Conservation (phyloP, 2,797 vertebrate genomes). For the Ceryle rudis region DNA sequence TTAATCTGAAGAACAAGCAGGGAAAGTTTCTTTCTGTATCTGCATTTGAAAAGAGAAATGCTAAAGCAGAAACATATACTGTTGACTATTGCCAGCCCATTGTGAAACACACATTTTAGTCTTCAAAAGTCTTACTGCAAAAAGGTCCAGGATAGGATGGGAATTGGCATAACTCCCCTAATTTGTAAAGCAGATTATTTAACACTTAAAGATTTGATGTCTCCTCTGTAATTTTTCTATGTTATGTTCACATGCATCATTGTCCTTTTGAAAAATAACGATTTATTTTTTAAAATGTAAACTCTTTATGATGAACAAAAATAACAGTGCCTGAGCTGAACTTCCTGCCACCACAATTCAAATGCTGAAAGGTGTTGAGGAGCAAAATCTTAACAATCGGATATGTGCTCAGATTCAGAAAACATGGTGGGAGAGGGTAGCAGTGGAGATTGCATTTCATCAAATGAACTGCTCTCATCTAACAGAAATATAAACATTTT, state of each 20-base stretch:
- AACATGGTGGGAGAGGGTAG: slow-evolving; percentile 10
- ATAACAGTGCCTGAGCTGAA: slow-evolving; percentile 20
- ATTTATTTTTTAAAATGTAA: slow-evolving; percentile 68
- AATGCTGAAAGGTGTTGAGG: background rate
- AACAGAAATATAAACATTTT: background rate
- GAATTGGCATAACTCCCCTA: background rate
- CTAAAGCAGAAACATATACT: background rate
- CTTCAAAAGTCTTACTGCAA: background rate
- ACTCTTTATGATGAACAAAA: slow-evolving; percentile 27
- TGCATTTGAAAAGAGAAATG: background rate
- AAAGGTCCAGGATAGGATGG: background rate
- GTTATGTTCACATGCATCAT: slow-evolving; percentile 57
- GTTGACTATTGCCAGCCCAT: background rate
- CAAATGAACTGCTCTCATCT: slow-evolving; percentile 25
- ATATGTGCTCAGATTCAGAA: slow-evolving; percentile 40
- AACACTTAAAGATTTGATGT: slow-evolving; percentile 48
- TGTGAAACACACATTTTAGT: background rate
- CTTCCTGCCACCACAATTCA: slow-evolving; percentile 17
- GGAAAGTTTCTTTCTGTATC: background rate
- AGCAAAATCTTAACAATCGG: slow-evolving; percentile 30
- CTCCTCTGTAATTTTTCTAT: slow-evolving; percentile 52
- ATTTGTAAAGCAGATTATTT: slow-evolving; percentile 48
- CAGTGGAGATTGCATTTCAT: slow-evolving; percentile 26
- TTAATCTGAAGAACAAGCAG: background rate
- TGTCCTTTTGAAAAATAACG: slow-evolving; percentile 65